These are phyloP conservation scores for Pachyuromys duprasi DNA, from an alignment of 2,797 vertebrate genomes.

Conservation along the genomic window DNA sequence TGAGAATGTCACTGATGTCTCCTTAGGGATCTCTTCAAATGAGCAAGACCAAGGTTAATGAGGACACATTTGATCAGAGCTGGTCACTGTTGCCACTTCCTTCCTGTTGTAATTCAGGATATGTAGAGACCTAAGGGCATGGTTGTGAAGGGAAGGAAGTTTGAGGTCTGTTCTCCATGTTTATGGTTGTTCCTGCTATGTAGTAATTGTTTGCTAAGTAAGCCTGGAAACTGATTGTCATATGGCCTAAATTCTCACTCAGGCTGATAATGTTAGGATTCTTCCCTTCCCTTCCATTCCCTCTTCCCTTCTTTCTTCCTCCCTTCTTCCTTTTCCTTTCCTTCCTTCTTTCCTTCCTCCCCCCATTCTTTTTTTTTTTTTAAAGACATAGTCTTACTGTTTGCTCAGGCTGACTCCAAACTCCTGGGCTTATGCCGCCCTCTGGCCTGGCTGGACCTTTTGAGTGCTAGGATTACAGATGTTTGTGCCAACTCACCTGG, in stretches of 20 bases:
- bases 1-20: slow-evolving; percentile 97
- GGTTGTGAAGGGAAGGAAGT: slow-evolving; percentile 34
- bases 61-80: slow-evolving; percentile 80
- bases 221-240: background rate
- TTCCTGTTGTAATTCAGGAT: slow-evolving; percentile 72
- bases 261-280: slow-evolving; percentile 15
- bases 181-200: background rate
- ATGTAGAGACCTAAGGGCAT: slow-evolving; percentile 39
- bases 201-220: slow-evolving; percentile 21
- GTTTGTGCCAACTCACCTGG: background rate
- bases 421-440: background rate
- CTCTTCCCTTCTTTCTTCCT: too few species aligned
- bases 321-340: background rate
- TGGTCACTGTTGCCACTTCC: slow-evolving; percentile 70
- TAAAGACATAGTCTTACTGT: background rate
- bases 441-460: background rate
- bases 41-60: slow-evolving; percentile 97
- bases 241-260: slow-evolving; percentile 22
- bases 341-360: background rate
- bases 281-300: background rate
- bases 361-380: background rate
- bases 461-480: background rate
- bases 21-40: slow-evolving; percentile 93
- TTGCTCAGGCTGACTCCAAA: background rate
- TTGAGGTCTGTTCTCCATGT: background rate